Evolutionary conservation across 2,113 vertebrate genomes (phyloP).

Genomic region (Dasyprocta punctata): DNA sequence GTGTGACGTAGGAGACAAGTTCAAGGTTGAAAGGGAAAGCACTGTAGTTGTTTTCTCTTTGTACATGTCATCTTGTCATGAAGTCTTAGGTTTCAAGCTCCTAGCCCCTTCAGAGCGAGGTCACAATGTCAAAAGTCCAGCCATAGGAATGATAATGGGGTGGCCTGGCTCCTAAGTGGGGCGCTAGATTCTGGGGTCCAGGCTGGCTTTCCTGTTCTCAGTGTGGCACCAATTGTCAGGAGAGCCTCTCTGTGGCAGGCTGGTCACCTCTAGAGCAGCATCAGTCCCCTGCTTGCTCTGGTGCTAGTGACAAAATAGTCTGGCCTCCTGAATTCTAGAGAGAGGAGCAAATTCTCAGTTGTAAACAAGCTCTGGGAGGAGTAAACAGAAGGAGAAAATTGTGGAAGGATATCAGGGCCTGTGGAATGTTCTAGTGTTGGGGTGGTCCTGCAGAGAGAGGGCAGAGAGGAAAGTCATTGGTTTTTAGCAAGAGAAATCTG

Average conservation of each 20-base stretch:
- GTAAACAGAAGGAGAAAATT: not conserved
- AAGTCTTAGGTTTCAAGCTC: not conserved
- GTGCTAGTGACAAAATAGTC: not conserved
- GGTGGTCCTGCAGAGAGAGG: not conserved
- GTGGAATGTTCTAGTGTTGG: not conserved
- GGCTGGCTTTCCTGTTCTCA: not conserved
- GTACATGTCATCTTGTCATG: conserved; percentile 53
- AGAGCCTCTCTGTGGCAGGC: not conserved
- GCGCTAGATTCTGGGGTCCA: not conserved
- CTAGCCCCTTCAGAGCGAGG: not conserved
- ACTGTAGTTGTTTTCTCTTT: not conserved
- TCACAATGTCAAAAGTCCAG: not conserved
- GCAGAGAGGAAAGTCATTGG: accelerated
- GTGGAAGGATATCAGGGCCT: not conserved
- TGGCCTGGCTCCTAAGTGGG: not conserved
- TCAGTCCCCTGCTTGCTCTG: not conserved
- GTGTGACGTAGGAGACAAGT: not conserved
- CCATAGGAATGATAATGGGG: not conserved
- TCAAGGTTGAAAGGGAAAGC: conserved; percentile 11
- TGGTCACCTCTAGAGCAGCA: not conserved
- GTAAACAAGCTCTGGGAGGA: not conserved
- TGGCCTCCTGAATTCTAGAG: not conserved
- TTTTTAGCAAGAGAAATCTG: not conserved
- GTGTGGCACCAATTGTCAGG: not conserved
- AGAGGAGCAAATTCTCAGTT: not conserved